Base-by-base conservation (phyloP, 2,888 invertebrate species). In the Agrotis clavis region DNA sequence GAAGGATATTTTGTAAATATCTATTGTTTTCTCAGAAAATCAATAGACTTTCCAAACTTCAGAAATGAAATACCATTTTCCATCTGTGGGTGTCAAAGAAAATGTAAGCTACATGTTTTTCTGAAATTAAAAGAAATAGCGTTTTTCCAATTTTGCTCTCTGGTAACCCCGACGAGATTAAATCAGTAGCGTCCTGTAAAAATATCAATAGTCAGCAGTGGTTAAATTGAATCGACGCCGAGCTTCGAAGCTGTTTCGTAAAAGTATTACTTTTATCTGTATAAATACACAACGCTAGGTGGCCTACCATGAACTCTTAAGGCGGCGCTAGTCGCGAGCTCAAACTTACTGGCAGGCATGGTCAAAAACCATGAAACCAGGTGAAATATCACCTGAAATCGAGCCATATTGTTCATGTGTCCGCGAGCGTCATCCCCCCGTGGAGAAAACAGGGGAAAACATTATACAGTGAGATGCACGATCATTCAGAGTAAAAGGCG, bases 171-270 rank as follows among this genome's bases (percentile, higher is more conserved):
- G n/a, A 30, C 18, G 19, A 50, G 18, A 59, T 67, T 76, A 76
- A 59, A 67, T 25, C n/a, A 47, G 50, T 35, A 6, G 30, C 30
- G 47, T 16, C 35, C n/a, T 66, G 18, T 75, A 66, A 66, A 63
- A 65, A 75, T 53, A 47, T 59, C 47, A 73, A 47, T 75, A 67
- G 25, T 51, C 59, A 51, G 47, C 14, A 51, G 47, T 54, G 35
- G 57, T 66, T 57, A 65, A 57, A 5, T 45, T 35, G 67, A 59
- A 73, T 14, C 50, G 67, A 59, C n/a, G 14, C 35, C 6, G 35
- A 56, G 35, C 16, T 16, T 6, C 21, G 21, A 45, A 74, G 66
- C 35, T 47, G 16, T 59, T 59, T 25, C 11, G 47, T 2, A 66
- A 41, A 57, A 21, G 50, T 19, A 50, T 56, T 21, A 57, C 21